Evolutionary conservation across 2,888 invertebrate genomes (phyloP).

Genomic region (Rotaria magnacalcarata): DNA sequence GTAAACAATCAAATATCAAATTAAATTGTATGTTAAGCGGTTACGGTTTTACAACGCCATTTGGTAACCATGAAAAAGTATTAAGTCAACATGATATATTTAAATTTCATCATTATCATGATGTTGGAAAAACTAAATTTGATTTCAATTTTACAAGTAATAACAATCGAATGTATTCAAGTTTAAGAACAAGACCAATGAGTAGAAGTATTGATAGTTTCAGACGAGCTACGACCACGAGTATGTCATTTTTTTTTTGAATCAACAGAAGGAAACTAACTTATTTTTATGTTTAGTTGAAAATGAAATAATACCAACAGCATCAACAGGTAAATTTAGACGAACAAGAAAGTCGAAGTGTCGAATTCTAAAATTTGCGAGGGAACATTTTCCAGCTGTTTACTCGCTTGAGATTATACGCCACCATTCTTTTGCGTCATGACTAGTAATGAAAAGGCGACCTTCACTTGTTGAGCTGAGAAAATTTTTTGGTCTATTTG

Average conservation of each 20-base stretch:
- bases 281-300: slow-evolving; percentile 2
- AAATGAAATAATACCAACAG: background rate
- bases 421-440: too few relatives aligned
- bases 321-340: background rate
- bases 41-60: slow-evolving; percentile 24
- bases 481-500: too few relatives aligned
- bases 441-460: too few relatives aligned
- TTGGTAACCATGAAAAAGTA: background rate
- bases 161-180: background rate
- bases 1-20: slow-evolving; percentile 35
- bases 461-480: too few relatives aligned
- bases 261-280: background rate
- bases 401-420: too few relatives aligned
- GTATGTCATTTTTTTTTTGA: background rate
- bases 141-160: background rate
- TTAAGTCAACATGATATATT: background rate
- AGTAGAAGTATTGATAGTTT: slow-evolving; percentile 37
- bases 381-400: too few relatives aligned
- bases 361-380: too few relatives aligned
- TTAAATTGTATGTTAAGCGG: slow-evolving; percentile 35
- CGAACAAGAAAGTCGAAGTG: too few relatives aligned
- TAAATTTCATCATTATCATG: slow-evolving; percentile 38
- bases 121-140: slow-evolving; percentile 15
- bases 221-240: background rate
- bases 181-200: slow-evolving; percentile 27